phyloP scores from a whole-genome alignment of 2,888 invertebrate species.

The Agrypnus murinus region DNA sequence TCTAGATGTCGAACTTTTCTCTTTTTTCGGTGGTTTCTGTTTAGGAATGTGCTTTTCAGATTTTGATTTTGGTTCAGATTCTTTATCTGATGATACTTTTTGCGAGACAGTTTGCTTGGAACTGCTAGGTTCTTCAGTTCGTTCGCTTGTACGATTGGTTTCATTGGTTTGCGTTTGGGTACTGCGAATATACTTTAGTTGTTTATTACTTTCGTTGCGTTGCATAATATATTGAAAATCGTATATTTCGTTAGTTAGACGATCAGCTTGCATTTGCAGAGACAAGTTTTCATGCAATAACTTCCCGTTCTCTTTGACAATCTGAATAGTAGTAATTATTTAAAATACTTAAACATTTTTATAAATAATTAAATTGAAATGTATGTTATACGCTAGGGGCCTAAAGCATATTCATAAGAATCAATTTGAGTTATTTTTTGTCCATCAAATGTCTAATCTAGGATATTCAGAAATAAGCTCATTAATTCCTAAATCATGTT shows the following conservation, averaged over 20 bases:
- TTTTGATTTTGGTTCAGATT: not conserved
- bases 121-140: not conserved
- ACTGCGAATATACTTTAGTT: constrained; percentile 56
- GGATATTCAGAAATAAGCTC: too few species aligned
- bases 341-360: not conserved
- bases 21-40: not conserved
- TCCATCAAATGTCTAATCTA: too few species aligned
- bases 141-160: not conserved
- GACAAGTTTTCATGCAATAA: constrained; percentile 69
- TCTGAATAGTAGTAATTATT: constrained; percentile 59
- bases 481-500: too few species aligned
- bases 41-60: not conserved
- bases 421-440: too few species aligned
- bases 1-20: too few species aligned
- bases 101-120: not conserved
- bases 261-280: constrained; percentile 67
- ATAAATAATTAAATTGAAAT: not conserved
- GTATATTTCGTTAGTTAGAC: constrained; percentile 62
- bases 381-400: not conserved
- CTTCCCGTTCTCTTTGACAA: constrained; percentile 68
- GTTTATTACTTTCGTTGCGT: constrained; percentile 63
- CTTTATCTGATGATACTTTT: not conserved
- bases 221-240: constrained; percentile 60
- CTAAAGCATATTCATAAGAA: not conserved
- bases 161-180: constrained; percentile 45